Conservation (phyloP, 2,113 vertebrate genomes). For the Columbina picui region DNA sequence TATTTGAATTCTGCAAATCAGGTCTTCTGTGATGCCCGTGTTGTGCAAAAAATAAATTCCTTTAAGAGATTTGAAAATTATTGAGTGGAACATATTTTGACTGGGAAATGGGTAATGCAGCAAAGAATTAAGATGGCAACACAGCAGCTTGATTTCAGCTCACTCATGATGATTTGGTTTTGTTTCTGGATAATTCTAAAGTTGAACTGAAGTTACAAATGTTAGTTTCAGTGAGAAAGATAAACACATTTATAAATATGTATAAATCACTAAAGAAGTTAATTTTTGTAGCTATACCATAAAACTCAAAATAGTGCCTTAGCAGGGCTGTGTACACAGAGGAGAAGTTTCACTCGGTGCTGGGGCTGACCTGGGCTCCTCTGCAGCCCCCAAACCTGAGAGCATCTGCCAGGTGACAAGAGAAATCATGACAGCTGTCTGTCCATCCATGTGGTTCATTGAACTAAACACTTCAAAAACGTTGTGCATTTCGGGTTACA, state of each 20-base stretch:
- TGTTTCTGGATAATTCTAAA: neutral
- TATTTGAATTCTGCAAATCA: neutral
- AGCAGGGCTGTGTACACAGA: fast-evolving
- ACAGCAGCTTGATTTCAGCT: neutral
- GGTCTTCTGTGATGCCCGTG: neutral
- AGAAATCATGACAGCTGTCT: neutral
- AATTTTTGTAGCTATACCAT: neutral
- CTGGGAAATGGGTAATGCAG: neutral
- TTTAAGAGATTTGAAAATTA: neutral
- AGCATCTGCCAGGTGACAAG: slow-evolving; percentile 37
- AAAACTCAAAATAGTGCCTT: neutral
- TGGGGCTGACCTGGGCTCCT: neutral
- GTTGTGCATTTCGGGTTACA: neutral
- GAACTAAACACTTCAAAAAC: neutral
- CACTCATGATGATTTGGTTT: neutral
- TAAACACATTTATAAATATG: neutral
- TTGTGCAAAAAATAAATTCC: neutral
- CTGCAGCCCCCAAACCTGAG: neutral
- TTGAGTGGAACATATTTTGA: neutral
- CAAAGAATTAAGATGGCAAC: neutral
- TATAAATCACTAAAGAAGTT: neutral
- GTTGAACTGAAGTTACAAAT: neutral
- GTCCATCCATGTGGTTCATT: neutral
- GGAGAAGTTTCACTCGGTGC: neutral
- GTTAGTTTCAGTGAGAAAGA: neutral